phyloP scores from a whole-genome alignment of 1,140 invertebrate species.

The Tetramorium alpestre region DNA sequence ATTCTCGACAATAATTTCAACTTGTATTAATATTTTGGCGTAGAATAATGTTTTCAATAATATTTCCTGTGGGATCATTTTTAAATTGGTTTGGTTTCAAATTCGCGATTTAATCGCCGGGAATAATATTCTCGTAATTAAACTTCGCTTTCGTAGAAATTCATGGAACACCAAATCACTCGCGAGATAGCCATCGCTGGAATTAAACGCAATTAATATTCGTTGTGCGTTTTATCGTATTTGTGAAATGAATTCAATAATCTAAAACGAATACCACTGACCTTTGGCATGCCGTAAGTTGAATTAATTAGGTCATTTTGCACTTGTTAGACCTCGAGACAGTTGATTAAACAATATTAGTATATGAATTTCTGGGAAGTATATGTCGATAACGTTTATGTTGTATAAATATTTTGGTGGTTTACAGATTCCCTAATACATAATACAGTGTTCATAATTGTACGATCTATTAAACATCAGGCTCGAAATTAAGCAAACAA shows the following conservation, averaged over 20 bases:
- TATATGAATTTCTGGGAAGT: conserved; percentile 27
- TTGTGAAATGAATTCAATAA: conserved; percentile 50
- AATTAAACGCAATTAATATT: conserved; percentile 61
- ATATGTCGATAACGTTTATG: conserved; percentile 4
- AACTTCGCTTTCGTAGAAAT: conserved; percentile 47
- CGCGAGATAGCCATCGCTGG: conserved; percentile 42
- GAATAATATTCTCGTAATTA: conserved; percentile 59
- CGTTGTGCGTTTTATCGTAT: conserved; percentile 54
- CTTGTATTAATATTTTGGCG: neutral
- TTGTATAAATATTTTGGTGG: neutral
- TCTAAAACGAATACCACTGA: conserved; percentile 40
- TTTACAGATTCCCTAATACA: neutral
- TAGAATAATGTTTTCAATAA: conserved; percentile 40
- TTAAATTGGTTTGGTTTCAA: conserved; percentile 50
- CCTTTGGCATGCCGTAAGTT: conserved; percentile 15
- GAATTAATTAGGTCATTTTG: conserved; percentile 45
- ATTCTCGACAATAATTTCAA: neutral
- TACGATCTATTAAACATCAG: neutral
- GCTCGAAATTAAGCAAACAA: neutral
- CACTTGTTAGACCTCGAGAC: conserved; percentile 36
- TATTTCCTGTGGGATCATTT: conserved; percentile 26
- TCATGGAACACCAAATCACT: conserved; percentile 36
- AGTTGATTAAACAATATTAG: conserved; percentile 36
- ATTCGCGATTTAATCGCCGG: conserved; percentile 44
- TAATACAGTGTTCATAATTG: neutral